Conservation (phyloP, 92 coral and sea anemone species). For the Palythoa heliodiscus region DNA sequence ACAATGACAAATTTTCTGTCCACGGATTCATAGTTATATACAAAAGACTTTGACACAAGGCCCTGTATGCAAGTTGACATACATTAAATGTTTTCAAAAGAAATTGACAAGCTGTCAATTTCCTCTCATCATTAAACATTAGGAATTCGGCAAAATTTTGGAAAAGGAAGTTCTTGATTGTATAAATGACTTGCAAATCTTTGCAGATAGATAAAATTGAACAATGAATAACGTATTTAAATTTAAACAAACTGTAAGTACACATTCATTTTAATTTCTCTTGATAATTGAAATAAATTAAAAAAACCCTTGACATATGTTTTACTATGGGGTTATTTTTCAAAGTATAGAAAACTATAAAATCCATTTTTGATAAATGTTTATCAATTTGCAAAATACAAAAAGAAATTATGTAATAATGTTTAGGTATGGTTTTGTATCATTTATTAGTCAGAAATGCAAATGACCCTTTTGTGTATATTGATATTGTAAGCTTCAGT, state of each 20-base stretch:
- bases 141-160: conserved; percentile 15
- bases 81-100: neutral
- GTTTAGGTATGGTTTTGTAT: no score
- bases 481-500: no score
- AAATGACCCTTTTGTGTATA: no score
- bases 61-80: neutral
- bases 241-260: neutral
- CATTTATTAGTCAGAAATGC: no score
- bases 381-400: no score
- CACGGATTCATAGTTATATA: neutral
- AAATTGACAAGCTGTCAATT: conserved; percentile 32
- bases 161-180: neutral
- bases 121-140: neutral
- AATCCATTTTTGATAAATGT: no score
- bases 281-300: conserved; percentile 26
- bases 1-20: neutral
- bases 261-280: neutral
- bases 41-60: conserved; percentile 14
- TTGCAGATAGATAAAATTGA: neutral
- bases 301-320: neutral
- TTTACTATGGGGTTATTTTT: neutral
- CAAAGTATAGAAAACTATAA: neutral
- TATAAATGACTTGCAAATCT: neutral
- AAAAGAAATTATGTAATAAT: no score
- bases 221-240: neutral